phyloP scores from a whole-genome alignment of 2,888 invertebrate species.

The Pedicia rivosa region DNA sequence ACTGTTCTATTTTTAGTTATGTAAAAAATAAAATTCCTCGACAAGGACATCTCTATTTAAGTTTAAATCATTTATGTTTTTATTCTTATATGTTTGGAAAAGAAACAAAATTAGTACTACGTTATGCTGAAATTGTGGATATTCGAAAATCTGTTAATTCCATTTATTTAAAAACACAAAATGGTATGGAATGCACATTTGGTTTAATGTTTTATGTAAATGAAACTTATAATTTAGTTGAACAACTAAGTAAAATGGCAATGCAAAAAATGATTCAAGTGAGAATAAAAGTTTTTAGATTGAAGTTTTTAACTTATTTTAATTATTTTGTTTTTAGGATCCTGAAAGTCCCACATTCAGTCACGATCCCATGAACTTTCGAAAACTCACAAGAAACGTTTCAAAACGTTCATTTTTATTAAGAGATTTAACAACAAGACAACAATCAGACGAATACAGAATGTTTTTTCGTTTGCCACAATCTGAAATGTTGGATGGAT shows the following conservation, averaged over 20 bases:
- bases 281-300: no score
- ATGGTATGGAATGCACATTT: constrained; percentile 71
- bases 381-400: constrained; percentile 72
- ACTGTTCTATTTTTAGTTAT: constrained; percentile 58
- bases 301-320: constrained; percentile 18
- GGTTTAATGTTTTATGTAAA: constrained; percentile 78
- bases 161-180: constrained; percentile 71
- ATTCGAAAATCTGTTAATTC: constrained; percentile 69
- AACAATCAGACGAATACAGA: constrained; percentile 83
- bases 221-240: constrained; percentile 84
- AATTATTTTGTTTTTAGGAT: no score
- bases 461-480: constrained; percentile 72
- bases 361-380: constrained; percentile 71
- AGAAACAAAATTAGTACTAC: constrained; percentile 72
- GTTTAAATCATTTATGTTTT: constrained; percentile 90
- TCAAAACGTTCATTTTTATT: constrained; percentile 87
- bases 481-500: constrained; percentile 86
- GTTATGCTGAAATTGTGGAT: constrained; percentile 62
- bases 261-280: constrained; percentile 63
- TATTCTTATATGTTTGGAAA: constrained; percentile 86
- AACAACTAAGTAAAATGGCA: constrained; percentile 90
- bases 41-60: constrained; percentile 97
- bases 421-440: constrained; percentile 86
- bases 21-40: constrained; percentile 84
- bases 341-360: constrained; percentile 86